These are phyloP conservation scores for Drosophila maculinotata DNA, from an alignment of 2,888 invertebrate species.

Conservation along the genomic window DNA sequence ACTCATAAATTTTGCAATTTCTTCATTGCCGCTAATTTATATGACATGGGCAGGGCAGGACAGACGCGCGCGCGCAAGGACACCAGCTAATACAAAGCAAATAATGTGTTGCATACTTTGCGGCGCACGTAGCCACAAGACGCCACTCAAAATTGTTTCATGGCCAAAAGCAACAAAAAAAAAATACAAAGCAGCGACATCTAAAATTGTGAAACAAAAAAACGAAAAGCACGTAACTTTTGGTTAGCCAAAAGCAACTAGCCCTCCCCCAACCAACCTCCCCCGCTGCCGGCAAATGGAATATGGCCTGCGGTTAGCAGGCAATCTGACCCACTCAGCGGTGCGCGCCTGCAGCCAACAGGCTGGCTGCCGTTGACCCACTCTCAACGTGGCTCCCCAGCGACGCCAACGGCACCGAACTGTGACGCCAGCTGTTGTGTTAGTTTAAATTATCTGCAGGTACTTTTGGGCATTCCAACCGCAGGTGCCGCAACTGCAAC, in stretches of 20 bases:
- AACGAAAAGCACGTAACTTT: conserved; percentile 65
- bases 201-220: conserved; percentile 26
- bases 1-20: conserved; percentile 83
- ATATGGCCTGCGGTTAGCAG: conserved; percentile 42
- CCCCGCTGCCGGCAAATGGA: conserved; percentile 44
- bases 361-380: conserved; percentile 12
- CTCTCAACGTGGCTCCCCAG: conserved; percentile 18
- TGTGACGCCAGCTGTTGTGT: conserved; percentile 49
- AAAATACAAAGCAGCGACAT: conserved; percentile 7
- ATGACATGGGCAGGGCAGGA: conserved; percentile 43
- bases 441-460: conserved; percentile 69
- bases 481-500: conserved; percentile 27
- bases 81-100: conserved; percentile 70
- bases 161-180: conserved; percentile 56
- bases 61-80: conserved; percentile 39
- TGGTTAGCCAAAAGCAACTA: conserved; percentile 54
- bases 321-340: conserved; percentile 51
- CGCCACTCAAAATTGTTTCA: conserved; percentile 66
- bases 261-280: not conserved
- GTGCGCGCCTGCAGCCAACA: conserved; percentile 5
- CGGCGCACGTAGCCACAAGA: conserved; percentile 41
- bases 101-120: conserved; percentile 69
- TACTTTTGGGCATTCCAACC: conserved; percentile 61
- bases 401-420: conserved; percentile 22
- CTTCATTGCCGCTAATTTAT: conserved; percentile 79